phyloP scores from a whole-genome alignment of 2,113 vertebrate genomes.

The Perccottus glenii region DNA sequence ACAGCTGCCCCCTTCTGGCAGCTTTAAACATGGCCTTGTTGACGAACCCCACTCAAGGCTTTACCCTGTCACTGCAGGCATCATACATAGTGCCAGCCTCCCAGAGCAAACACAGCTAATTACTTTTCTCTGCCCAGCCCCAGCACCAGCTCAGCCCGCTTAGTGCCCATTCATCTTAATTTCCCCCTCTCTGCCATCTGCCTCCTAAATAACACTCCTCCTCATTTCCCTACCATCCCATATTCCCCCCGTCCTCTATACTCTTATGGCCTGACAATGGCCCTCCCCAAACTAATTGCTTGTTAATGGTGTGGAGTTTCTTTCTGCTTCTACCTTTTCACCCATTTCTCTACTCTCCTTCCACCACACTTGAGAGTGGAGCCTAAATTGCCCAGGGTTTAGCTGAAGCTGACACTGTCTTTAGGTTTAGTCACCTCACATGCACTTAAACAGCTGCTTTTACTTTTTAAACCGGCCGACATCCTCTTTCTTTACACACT shows the following conservation, averaged over 20 bases:
- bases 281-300: slow-evolving; percentile 76
- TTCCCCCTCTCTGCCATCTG: slow-evolving; percentile 79
- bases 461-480: slow-evolving; percentile 27
- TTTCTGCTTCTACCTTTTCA: slow-evolving; percentile 45
- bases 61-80: slow-evolving; percentile 73
- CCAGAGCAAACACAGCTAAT: slow-evolving; percentile 84
- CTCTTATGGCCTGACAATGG: slow-evolving; percentile 67
- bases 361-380: slow-evolving; percentile 25
- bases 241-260: slow-evolving; percentile 66
- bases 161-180: slow-evolving; percentile 84
- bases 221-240: slow-evolving; percentile 70
- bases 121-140: slow-evolving; percentile 82
- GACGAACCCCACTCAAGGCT: slow-evolving; percentile 80
- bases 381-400: slow-evolving; percentile 58
- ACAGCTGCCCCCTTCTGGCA: slow-evolving; percentile 59
- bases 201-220: slow-evolving; percentile 80
- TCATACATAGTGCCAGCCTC: slow-evolving; percentile 76
- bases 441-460: slow-evolving; percentile 53
- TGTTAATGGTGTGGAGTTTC: slow-evolving; percentile 73
- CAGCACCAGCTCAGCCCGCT: slow-evolving; percentile 80
- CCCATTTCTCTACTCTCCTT: slow-evolving; percentile 26
- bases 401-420: slow-evolving; percentile 41
- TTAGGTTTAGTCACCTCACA: slow-evolving; percentile 48
- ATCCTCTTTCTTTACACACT: slow-evolving; percentile 31
- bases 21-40: slow-evolving; percentile 73